Base-by-base conservation (phyloP, 2,797 vertebrate species). In the Pteronotus mesoamericanus region DNA sequence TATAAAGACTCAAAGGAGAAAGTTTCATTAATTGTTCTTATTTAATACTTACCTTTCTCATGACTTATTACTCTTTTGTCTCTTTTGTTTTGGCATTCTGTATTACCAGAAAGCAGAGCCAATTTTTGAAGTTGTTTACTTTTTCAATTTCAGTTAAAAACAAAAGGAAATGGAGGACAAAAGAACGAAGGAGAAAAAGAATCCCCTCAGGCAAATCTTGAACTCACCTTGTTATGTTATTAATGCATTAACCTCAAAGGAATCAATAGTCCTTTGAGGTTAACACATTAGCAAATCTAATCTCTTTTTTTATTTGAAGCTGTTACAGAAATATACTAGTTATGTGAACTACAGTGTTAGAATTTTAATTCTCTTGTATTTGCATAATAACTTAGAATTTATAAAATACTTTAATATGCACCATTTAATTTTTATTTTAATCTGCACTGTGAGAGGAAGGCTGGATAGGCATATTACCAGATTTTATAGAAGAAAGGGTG, bases 201-300 rank as follows among this genome's bases (percentile, higher is more conserved):
- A 89, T 85, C 2, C 55, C 82, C 66, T 44, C 32, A 86, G 51
- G 61, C 68, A 82, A 94, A 92, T 95, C 75, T 96, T 92, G 46
- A 94, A 79, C 69, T 96, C 71, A 46, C 19, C 19, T 92, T 94
- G 42, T 84, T 95, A 68, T 89, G 74, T 75, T 94, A 88, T 71
- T 96, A 82, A 78, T 90, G 39, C 66, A 55, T 78, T 93, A 92
- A 89, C 22, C 78, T 93, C 88, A 88, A 89, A 84, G 39, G 71
- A 95, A 94, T 89, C 78, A 55, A 69, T 89, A 96, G 57, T 94
- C 42, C 42, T 94, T 94, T 84, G 75, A 95, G 48, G 80, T 78
- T 79, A 86, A 94, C 68, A 74, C 66, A 88, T 95, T 80, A 93
- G 44, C 48, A 93, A 93, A 96, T 94, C 61, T 80, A 97, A 92